These are phyloP conservation scores for Euschistus heros DNA, from an alignment of 1,140 invertebrate species.

Conservation along the genomic window DNA sequence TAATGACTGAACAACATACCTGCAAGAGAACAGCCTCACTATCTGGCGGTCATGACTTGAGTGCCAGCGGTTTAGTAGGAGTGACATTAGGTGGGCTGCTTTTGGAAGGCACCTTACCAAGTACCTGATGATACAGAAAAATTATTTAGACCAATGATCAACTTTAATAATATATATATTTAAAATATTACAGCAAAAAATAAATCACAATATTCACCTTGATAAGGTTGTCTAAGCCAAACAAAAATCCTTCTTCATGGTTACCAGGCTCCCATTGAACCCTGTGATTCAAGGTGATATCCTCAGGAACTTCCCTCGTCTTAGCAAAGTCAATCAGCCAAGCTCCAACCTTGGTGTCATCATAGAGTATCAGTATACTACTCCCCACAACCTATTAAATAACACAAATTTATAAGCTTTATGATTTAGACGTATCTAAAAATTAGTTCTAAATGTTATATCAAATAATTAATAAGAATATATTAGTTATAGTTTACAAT, in stretches of 20 bases:
- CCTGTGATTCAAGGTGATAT: constrained; percentile 60
- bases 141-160: background rate
- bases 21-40: too few species aligned
- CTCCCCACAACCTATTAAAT: constrained; percentile 66
- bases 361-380: constrained; percentile 88
- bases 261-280: constrained; percentile 76
- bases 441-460: background rate
- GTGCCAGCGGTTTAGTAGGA: constrained; percentile 24
- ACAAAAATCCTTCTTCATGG: constrained; percentile 88
- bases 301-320: constrained; percentile 62
- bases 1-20: too few species aligned
- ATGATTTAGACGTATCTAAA: constrained; percentile 1
- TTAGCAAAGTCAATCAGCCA: constrained; percentile 98
- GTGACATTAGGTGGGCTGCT: background rate
- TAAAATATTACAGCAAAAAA: constrained; percentile 3
- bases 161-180: constrained; percentile 20
- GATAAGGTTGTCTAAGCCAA: constrained; percentile 79
- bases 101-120: constrained; percentile 18
- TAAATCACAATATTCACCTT: constrained; percentile 34
- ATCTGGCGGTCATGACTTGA: constrained; percentile 21
- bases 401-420: background rate
- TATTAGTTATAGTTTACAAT: background rate
- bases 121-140: constrained; percentile 16
- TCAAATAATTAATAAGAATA: background rate
- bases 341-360: constrained; percentile 69